Evolutionary conservation across 2,113 vertebrate species (phyloP).

Genomic region (Amphiprion ocellaris): DNA sequence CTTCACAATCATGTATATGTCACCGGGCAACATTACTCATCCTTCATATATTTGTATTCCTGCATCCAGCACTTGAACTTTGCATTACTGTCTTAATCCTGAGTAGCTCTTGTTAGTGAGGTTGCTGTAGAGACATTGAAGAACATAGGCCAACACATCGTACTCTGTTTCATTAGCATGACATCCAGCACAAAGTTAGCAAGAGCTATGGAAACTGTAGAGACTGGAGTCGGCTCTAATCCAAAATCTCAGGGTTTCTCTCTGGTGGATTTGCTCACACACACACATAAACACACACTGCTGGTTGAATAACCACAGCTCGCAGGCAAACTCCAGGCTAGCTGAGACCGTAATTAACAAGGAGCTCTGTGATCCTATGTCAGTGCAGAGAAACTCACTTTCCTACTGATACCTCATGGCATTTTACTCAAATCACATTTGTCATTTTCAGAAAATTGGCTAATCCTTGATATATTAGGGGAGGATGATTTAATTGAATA

Average conservation of each 20-base stretch:
- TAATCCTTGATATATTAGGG: conserved; percentile 41
- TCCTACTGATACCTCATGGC: conserved; percentile 44
- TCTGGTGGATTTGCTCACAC: not conserved
- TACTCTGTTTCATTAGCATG: conserved; percentile 48
- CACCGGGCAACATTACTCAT: conserved; percentile 6
- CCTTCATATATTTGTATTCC: not conserved
- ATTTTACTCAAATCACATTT: conserved; percentile 57
- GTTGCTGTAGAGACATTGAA: conserved; percentile 44
- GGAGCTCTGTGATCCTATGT: conserved; percentile 47
- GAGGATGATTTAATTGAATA: conserved; percentile 48
- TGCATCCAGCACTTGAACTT: conserved; percentile 29
- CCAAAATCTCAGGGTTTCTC: conserved; percentile 34
- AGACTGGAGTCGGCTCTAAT: conserved; percentile 18
- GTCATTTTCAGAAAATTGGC: conserved; percentile 37
- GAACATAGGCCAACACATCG: not conserved
- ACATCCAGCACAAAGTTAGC: conserved; percentile 39
- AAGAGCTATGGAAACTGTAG: conserved; percentile 33
- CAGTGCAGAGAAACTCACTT: conserved; percentile 22
- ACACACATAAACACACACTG: not conserved
- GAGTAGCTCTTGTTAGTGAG: conserved; percentile 21
- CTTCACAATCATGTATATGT: not conserved
- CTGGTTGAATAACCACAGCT: conserved; percentile 47
- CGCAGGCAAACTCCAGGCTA: conserved; percentile 39
- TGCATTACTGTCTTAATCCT: not conserved
- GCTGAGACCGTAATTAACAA: conserved; percentile 61